These are phyloP conservation scores for Lomographa bimaculata DNA, from an alignment of 2,888 invertebrate species.

Conservation along the genomic window DNA sequence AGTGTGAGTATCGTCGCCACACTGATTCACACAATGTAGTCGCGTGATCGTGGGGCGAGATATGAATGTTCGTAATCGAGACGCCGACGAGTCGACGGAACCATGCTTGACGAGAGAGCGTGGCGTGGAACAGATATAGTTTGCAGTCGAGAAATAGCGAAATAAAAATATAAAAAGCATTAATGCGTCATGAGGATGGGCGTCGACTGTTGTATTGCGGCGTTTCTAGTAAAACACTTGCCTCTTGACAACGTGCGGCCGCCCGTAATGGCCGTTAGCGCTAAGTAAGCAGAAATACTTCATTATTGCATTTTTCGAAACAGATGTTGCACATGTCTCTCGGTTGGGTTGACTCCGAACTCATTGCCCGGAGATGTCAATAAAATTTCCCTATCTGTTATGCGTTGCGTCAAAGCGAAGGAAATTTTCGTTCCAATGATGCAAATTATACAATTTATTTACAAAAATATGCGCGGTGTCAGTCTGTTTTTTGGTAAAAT, in stretches of 20 bases:
- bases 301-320: constrained; percentile 45
- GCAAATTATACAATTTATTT: constrained; percentile 42
- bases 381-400: constrained; percentile 18
- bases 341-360: constrained; percentile 1
- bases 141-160: constrained; percentile 65
- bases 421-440: constrained; percentile 28
- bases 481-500: constrained; percentile 52
- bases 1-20: constrained; percentile 45
- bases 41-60: constrained; percentile 53
- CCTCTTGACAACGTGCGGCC: constrained; percentile 83
- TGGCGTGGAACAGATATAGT: constrained; percentile 57
- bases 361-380: constrained; percentile 2
- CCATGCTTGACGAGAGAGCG: constrained; percentile 54
- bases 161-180: constrained; percentile 79
- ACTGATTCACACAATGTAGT: constrained; percentile 50
- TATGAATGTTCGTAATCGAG: constrained; percentile 34
- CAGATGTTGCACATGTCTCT: constrained; percentile 6
- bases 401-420: constrained; percentile 34
- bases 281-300: constrained; percentile 74
- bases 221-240: constrained; percentile 83
- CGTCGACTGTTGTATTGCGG: constrained; percentile 74
- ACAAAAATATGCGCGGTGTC: constrained; percentile 39
- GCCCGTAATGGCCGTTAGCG: constrained; percentile 82
- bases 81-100: constrained; percentile 58
- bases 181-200: constrained; percentile 81